phyloP scores from a whole-genome alignment of 2,888 invertebrate species.

The Apodemia mormo region DNA sequence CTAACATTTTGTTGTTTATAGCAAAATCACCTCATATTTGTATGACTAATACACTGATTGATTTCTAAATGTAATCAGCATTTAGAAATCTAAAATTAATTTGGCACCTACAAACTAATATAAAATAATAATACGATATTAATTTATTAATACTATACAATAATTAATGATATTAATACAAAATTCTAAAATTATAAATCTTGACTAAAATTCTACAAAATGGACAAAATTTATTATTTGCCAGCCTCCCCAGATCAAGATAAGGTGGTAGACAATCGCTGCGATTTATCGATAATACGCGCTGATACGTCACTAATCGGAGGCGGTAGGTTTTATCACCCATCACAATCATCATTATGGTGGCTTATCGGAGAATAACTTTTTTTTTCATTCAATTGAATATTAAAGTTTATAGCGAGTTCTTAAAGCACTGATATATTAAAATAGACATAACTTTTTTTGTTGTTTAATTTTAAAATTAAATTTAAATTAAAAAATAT shows the following conservation, averaged over 20 bases:
- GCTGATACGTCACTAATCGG: constrained; percentile 73
- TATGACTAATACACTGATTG: too few relatives aligned
- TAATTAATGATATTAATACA: too few relatives aligned
- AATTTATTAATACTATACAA: too few relatives aligned
- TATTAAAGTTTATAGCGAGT: constrained; percentile 32
- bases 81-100: too few relatives aligned
- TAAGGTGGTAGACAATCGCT: constrained; percentile 57
- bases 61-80: too few relatives aligned
- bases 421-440: not conserved
- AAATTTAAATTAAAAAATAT: too few relatives aligned
- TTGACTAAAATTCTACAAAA: constrained; percentile 21
- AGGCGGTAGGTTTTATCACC: constrained; percentile 65
- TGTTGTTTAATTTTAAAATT: too few relatives aligned
- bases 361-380: constrained; percentile 42
- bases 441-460: too few relatives aligned
- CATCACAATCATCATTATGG: constrained; percentile 68
- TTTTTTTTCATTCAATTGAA: constrained; percentile 47
- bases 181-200: not conserved
- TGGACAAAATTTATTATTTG: constrained; percentile 64
- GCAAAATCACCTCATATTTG: too few relatives aligned
- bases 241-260: constrained; percentile 56
- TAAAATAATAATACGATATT: too few relatives aligned
- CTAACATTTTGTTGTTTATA: too few relatives aligned
- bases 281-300: constrained; percentile 72
- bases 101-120: too few relatives aligned